Percentiles rank a stretch among this genome's conserved stretches.
Evolutionary conservation across 2,888 invertebrate genomes (phyloP).

Genomic region (Pristionchus arcanus): DNA sequence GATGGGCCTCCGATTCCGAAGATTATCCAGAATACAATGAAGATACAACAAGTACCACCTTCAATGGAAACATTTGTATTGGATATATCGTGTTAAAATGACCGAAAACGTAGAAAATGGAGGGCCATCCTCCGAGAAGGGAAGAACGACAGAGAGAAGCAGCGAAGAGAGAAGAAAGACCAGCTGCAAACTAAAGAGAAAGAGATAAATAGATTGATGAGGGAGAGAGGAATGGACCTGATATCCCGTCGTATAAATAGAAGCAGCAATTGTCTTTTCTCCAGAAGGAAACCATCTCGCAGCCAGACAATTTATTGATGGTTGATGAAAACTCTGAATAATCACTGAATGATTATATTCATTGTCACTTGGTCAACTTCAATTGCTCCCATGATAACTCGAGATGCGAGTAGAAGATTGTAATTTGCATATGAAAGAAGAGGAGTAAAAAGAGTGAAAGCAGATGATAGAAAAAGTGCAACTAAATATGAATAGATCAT

Average conservation of each 20-base stretch:
- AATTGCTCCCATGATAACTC: conserved; percentile 70
- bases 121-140: conserved; percentile 15
- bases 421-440: conserved; percentile 63
- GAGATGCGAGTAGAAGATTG: conserved; percentile 60
- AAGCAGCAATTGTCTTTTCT: conserved; percentile 68
- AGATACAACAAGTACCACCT: conserved; percentile 6
- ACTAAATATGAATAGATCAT: conserved; percentile 48
- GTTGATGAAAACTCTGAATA: conserved; percentile 67
- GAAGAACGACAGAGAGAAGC: conserved; percentile 6
- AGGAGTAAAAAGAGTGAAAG: conserved; percentile 65
- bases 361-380: not conserved
- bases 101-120: conserved; percentile 49
- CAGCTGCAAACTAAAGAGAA: conserved; percentile 4
- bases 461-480: conserved; percentile 59
- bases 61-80: not conserved
- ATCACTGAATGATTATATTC: not conserved
- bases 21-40: not conserved
- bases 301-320: conserved; percentile 62
- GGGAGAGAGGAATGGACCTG: conserved; percentile 59
- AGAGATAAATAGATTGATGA: not conserved
- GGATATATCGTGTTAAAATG: not conserved
- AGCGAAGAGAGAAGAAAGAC: conserved; percentile 29
- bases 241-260: conserved; percentile 72
- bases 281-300: conserved; percentile 70
- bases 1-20: not conserved